A percentile compares a stretch with the other conserved stretches of the same genome.
These are phyloP conservation scores for Cyanoramphus novaezelandiae DNA, from an alignment of 2,113 vertebrate species.

Conservation along the genomic window DNA sequence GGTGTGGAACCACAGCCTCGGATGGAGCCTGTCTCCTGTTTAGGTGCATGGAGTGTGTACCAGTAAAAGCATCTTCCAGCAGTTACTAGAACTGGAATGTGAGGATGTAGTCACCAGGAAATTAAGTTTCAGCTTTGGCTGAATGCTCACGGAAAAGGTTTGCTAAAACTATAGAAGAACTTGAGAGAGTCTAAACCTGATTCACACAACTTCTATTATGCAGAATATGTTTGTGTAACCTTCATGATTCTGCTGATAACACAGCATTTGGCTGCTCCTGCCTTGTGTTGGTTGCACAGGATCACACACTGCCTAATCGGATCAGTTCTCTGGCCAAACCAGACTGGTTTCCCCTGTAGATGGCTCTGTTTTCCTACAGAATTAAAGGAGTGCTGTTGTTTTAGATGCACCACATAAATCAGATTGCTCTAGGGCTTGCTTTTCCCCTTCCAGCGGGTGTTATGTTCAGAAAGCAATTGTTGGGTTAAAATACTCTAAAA, in stretches of 20 bases:
- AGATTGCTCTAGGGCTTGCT: neutral
- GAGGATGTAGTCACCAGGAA: neutral
- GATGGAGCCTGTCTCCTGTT: neutral
- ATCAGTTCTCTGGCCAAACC: neutral
- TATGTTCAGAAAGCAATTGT: neutral
- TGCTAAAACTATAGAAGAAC: neutral
- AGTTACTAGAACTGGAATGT: neutral
- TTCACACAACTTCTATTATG: neutral
- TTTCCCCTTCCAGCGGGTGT: neutral
- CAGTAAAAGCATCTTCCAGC: neutral
- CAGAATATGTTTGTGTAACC: neutral
- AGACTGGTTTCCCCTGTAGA: conserved; percentile 42
- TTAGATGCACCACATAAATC: neutral
- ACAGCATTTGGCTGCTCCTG: neutral
- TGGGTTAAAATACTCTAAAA: neutral
- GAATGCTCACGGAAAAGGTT: neutral
- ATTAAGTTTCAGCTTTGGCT: neutral
- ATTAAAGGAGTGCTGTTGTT: neutral
- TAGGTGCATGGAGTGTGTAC: neutral
- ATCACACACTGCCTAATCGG: rapidly evolving
- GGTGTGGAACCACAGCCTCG: neutral
- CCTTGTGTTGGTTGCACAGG: neutral
- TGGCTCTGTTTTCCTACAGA: conserved; percentile 63
- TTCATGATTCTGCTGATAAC: neutral
- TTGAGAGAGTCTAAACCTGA: neutral